Evolutionary conservation across 2,797 vertebrate genomes (phyloP).

Genomic region (Erethizon dorsatum): DNA sequence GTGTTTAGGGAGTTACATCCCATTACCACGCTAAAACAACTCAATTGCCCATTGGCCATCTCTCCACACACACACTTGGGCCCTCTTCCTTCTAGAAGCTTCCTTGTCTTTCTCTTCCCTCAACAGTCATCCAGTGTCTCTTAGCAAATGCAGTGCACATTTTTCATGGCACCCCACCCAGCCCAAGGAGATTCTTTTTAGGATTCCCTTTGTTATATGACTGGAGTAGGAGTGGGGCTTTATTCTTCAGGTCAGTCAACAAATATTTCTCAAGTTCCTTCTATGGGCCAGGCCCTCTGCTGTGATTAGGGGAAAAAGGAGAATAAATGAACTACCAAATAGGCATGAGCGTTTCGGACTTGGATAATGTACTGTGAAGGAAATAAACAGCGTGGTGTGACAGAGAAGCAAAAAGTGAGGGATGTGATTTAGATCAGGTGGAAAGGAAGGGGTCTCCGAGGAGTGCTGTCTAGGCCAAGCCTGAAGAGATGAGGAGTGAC

Average conservation of each 20-base stretch:
- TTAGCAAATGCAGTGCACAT: not conserved
- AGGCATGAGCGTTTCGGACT: not conserved
- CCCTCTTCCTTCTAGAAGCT: not conserved
- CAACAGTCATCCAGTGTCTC: not conserved
- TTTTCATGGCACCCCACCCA: not conserved
- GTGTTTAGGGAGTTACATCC: not conserved
- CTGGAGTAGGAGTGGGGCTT: not conserved
- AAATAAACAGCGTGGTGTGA: not conserved
- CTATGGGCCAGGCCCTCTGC: not conserved
- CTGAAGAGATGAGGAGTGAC: not conserved
- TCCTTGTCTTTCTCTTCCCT: not conserved
- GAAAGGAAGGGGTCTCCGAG: not conserved
- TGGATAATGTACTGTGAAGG: not conserved
- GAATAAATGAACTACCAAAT: not conserved
- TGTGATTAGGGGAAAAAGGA: not conserved
- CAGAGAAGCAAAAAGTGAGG: not conserved
- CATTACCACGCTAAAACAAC: not conserved
- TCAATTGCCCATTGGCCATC: not conserved
- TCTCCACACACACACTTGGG: not conserved
- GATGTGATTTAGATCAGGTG: not conserved
- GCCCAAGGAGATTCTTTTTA: not conserved
- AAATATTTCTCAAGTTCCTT: not conserved
- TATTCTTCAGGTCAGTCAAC: not conserved
- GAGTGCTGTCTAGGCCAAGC: not conserved
- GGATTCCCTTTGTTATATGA: not conserved